Conservation (phyloP, 2,797 vertebrate species). For the Pyrocephalus nanus region DNA sequence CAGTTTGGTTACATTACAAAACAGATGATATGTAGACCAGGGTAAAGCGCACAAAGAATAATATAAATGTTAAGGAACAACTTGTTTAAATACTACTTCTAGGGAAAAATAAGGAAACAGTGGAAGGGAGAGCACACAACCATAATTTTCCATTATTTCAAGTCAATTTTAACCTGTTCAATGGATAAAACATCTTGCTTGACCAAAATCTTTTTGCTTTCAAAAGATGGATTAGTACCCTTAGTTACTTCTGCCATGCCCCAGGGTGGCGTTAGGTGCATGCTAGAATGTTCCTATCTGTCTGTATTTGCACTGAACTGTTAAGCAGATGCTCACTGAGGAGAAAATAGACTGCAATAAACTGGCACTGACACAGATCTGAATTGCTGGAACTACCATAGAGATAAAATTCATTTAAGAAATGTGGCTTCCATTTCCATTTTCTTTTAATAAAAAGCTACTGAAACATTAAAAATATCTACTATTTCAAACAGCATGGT, state of each 20-base stretch:
- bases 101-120: not conserved
- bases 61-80: not conserved
- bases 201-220: not conserved
- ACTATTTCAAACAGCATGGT: conserved; percentile 14
- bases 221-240: not conserved
- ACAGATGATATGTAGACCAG: not conserved
- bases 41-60: not conserved
- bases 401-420: conserved; percentile 38
- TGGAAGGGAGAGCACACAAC: not conserved
- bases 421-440: conserved; percentile 52
- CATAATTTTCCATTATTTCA: not conserved
- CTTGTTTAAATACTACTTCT: conserved; percentile 27
- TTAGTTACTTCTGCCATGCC: conserved; percentile 28
- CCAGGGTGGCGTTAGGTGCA: not conserved
- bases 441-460: conserved; percentile 62
- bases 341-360: conserved; percentile 49
- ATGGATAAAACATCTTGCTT: not conserved
- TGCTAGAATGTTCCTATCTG: conserved; percentile 20
- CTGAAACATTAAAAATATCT: conserved; percentile 33
- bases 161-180: not conserved
- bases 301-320: conserved; percentile 44
- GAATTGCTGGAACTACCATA: conserved; percentile 20
- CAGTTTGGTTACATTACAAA: not conserved
- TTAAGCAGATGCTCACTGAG: conserved; percentile 45
- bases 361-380: conserved; percentile 41